phyloP scores from a whole-genome alignment of 2,888 invertebrate genomes.

The Ectobius pallidus region DNA sequence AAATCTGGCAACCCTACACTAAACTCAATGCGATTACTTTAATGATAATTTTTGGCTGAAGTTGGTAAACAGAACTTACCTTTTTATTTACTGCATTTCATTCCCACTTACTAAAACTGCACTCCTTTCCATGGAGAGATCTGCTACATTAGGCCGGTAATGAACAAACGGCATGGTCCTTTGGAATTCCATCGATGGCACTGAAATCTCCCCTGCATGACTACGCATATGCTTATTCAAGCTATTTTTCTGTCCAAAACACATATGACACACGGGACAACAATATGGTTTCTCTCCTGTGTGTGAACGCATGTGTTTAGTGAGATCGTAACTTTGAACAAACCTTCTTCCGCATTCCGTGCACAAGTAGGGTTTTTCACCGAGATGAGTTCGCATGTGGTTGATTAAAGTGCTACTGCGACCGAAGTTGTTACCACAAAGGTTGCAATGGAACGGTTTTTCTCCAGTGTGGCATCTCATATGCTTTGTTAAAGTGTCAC shows the following conservation, averaged over 20 bases:
- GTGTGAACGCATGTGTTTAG: conserved; percentile 58
- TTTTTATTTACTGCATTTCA: too few relatives aligned
- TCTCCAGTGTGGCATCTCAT: conserved; percentile 31
- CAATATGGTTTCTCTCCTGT: conserved; percentile 60
- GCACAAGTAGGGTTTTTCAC: conserved; percentile 58
- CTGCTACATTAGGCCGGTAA: neutral
- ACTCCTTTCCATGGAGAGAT: conserved; percentile 6
- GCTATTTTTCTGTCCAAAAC: conserved; percentile 49
- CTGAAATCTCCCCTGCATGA: conserved; percentile 18
- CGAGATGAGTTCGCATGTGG: conserved; percentile 59
- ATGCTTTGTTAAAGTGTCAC: conserved; percentile 20
- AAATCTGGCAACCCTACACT: too few relatives aligned
- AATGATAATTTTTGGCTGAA: too few relatives aligned
- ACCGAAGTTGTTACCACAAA: conserved; percentile 58
- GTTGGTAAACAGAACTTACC: too few relatives aligned
- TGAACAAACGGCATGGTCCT: conserved; percentile 3
- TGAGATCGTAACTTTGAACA: conserved; percentile 56
- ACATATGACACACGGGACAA: conserved; percentile 57
- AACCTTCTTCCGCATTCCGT: conserved; percentile 56
- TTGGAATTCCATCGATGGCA: conserved; percentile 9
- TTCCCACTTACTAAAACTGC: neutral
- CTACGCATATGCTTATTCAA: conserved; percentile 21
- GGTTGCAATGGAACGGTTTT: conserved; percentile 53
- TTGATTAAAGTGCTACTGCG: conserved; percentile 58
- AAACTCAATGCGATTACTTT: too few relatives aligned